Conservation (phyloP, 2,888 invertebrate species). For the Pseudeuparius sepicola region DNA sequence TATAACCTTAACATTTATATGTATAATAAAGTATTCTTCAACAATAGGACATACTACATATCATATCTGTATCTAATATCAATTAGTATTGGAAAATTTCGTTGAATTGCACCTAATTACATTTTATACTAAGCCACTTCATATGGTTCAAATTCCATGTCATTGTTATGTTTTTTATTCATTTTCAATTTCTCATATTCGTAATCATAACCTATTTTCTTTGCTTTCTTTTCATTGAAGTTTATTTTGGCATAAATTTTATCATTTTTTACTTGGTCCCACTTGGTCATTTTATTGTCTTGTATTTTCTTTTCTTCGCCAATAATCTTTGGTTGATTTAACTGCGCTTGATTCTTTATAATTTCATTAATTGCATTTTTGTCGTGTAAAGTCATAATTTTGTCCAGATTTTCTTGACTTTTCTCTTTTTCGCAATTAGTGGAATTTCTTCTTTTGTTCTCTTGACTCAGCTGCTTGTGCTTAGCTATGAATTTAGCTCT, state of each 20-base stretch:
- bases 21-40: too few relatives aligned
- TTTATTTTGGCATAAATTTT: slow-evolving; percentile 24
- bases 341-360: slow-evolving; percentile 26
- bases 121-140: slow-evolving; percentile 33
- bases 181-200: slow-evolving; percentile 45
- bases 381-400: slow-evolving; percentile 17
- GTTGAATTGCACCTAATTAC: too few relatives aligned
- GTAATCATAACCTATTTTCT: slow-evolving; percentile 34
- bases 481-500: slow-evolving; percentile 54
- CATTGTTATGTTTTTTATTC: slow-evolving; percentile 57
- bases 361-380: slow-evolving; percentile 32
- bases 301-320: slow-evolving; percentile 40
- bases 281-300: slow-evolving; percentile 30
- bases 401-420: slow-evolving; percentile 16
- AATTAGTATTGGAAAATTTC: too few relatives aligned
- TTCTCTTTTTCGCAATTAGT: slow-evolving; percentile 13
- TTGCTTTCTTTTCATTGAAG: slow-evolving; percentile 25
- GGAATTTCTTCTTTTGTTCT: slow-evolving; percentile 15
- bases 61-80: too few relatives aligned
- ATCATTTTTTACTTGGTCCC: slow-evolving; percentile 31
- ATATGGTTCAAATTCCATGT: slow-evolving; percentile 69
- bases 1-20: too few relatives aligned
- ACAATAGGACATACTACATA: too few relatives aligned
- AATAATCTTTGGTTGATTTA: slow-evolving; percentile 41
- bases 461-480: slow-evolving; percentile 40